A percentile compares a stretch with the other conserved stretches of the same genome.
Evolutionary conservation across 2,888 invertebrate species (phyloP).

Genomic region (Horisme vitalbata): DNA sequence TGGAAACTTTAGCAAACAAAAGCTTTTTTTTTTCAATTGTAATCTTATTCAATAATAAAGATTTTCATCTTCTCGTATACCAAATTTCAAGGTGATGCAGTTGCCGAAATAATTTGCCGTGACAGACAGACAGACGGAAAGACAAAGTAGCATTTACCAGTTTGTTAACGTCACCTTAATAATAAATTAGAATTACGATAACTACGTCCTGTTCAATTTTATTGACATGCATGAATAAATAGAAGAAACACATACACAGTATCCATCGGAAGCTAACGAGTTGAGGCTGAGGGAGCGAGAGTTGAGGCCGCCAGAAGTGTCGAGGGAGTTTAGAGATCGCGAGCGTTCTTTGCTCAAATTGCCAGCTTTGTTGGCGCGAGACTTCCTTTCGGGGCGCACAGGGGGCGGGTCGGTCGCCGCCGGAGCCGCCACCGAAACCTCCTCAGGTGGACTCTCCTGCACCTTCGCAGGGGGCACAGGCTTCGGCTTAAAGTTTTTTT

Average conservation of each 20-base stretch:
- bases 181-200: no score
- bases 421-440: conserved; percentile 31
- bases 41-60: no score
- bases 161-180: no score
- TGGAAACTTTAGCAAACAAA: no score
- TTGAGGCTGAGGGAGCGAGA: conserved; percentile 85
- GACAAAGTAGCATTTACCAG: no score
- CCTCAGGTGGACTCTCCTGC: conserved; percentile 44
- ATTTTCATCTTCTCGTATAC: no score
- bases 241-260: conserved; percentile 89
- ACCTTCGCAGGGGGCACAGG: conserved; percentile 64
- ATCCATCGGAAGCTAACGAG: conserved; percentile 91
- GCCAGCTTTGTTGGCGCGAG: conserved; percentile 47
- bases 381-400: conserved; percentile 66
- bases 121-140: no score
- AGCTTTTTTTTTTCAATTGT: no score
- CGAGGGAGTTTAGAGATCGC: conserved; percentile 67
- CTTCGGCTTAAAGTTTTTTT: conserved; percentile 77
- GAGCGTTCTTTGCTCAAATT: conserved; percentile 71
- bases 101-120: no score
- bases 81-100: no score
- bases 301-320: conserved; percentile 58
- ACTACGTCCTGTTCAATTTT: no score
- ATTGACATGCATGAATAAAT: neutral
- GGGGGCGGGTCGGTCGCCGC: conserved; percentile 48